Evolutionary conservation across 2,888 invertebrate genomes (phyloP), one percentile per base, ranked within the genome.

Genomic region (Yponomeuta cagnagella): DNA sequence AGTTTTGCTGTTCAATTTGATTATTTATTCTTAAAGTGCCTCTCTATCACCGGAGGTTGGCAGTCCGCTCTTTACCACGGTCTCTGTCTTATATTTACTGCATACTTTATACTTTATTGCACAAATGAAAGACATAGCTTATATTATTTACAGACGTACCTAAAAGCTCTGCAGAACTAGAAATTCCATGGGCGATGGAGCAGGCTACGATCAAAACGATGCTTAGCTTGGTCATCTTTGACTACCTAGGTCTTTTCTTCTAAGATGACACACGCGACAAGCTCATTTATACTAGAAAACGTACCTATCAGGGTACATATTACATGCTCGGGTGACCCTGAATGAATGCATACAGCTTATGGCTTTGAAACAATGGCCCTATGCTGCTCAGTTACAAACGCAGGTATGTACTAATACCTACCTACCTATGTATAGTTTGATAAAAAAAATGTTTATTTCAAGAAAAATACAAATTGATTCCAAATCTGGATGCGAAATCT

Each of bases 301-400:
- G 15, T 15, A 12, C 52, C 12, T 58, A 58, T 15, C 52, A 15
- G 12, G 52, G 52, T 65, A 73, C 76, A 79, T 78, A 74, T 74
- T 74, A 58, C 73, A 80, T 72, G 87, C 84, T 80, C 77, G 72
- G 74, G 70, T 70, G 74, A 76, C 76, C 81, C 70, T 79, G 73
- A 77, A 78, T 73, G 72, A 72, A 81, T 69, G 84, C 82, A 77
- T 76, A 77, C 75, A 71, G 72, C 74, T 65, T 65, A 65, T 58
- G 15, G 52, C 15, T 58, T 58, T 4, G 15, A 15, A 58, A 58
- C 52, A 58, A 58, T 58, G 52, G 52, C 15, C 15, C 15, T 43
- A 43, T 8, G 6, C 43, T 43, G 43, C 43, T 43, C 6, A 43
- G 8, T 43, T 8, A 43, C 8, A 43, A 43, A 5, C 15, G 15